Base-by-base conservation (phyloP, 2,113 vertebrate species). In the Callipepla californica region DNA sequence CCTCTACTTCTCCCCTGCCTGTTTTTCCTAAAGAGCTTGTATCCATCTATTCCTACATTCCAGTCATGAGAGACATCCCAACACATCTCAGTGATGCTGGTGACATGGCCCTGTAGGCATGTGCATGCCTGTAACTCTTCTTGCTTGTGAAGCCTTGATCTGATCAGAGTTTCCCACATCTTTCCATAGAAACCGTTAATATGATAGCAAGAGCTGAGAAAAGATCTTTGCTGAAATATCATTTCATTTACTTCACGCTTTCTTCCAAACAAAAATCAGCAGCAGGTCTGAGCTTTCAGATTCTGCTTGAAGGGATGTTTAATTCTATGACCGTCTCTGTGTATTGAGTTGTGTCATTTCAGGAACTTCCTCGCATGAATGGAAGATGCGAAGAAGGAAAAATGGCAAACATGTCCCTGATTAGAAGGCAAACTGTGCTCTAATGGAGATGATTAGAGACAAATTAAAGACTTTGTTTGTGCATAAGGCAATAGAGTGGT, bases 391-490 rank as follows among this genome's bases (percentile, higher is more conserved):
- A 87, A 67, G 55, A 70, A 74, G 69, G 26, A 20, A 73, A 82
- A 80, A 79, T n/a, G 13, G 8, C 62, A 77, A 92, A 36, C 0
- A 2, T 47, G 15, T 22, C n/a, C 25, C 80, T 69, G 70, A 76
- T 94, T 85, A 69, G 91, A 94, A 93, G 53, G 25, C 61, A 83
- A 89, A 81, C 13, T 73, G 36, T 65, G 58, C 26, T 68, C 14
- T 80, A 36, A 13, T 45, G 47, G 53, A 89, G n/a, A 67, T 48
- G 51, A 92, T 80, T 80, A 86, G 58, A 78, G 67, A 58, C 44
- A 89, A 94, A 89, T 17, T 65, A 36, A 55, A 87, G 58, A 90
- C 83, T 77, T 94, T 89, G 62, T 85, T 67, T 92, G 75, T 73
- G 38, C 42, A 14, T 63, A 69, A 76, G 59, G 50, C 89, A 82